These are phyloP conservation scores for Hyposoter dolosus DNA, from an alignment of 2,888 invertebrate genomes.

Conservation along the genomic window DNA sequence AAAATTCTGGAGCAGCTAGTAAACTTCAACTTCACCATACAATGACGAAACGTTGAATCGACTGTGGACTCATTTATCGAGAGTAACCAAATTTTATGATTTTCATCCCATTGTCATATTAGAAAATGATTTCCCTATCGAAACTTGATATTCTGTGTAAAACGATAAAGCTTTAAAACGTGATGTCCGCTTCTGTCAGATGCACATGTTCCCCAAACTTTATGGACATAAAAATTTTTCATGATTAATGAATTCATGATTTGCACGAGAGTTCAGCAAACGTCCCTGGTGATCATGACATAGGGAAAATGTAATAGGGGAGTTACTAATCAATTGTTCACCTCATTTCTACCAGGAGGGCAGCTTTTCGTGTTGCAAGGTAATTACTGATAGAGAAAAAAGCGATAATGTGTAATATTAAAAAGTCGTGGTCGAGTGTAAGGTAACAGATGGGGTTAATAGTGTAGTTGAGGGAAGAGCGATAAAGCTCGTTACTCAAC, in stretches of 20 bases:
- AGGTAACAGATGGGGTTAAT: conserved; percentile 55
- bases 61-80: no score
- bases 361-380: not conserved
- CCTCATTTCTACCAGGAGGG: not conserved
- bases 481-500: conserved; percentile 65
- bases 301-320: not conserved
- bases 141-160: no score
- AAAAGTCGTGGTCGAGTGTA: conserved; percentile 21
- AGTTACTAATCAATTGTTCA: not conserved
- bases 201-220: not conserved
- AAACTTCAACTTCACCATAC: no score
- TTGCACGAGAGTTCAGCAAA: not conserved
- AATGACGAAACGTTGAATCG: no score
- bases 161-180: no score
- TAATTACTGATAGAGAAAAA: conserved; percentile 11
- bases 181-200: no score
- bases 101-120: no score
- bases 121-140: no score
- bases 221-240: not conserved
- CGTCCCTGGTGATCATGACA: not conserved
- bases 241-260: not conserved
- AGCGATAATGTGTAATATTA: conserved; percentile 26
- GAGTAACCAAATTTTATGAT: no score
- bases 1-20: no score
- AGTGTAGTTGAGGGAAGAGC: conserved; percentile 52